Percentiles rank a stretch among this genome's conserved stretches.
phyloP scores from a whole-genome alignment of 2,797 vertebrate genomes.

The Mallotus villosus region DNA sequence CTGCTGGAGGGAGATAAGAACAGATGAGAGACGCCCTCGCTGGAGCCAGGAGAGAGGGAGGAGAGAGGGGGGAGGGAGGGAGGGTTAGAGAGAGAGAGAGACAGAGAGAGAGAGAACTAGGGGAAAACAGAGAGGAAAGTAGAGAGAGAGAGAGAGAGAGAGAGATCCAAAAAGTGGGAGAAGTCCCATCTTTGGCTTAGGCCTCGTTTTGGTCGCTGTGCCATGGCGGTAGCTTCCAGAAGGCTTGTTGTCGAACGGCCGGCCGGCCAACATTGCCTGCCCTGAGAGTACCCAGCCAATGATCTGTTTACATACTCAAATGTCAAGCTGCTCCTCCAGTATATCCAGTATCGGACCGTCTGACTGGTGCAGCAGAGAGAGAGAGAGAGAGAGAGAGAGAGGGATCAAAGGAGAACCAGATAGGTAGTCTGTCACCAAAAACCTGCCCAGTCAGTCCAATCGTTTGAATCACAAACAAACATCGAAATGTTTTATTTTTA shows the following conservation, averaged over 20 bases:
- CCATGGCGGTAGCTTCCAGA: not conserved
- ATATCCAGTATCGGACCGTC: too few relatives aligned
- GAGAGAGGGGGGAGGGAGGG: not conserved
- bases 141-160: too few relatives aligned
- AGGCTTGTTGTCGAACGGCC: not conserved
- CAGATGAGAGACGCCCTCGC: constrained; percentile 48
- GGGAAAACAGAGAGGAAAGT: not conserved
- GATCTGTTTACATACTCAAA: not conserved
- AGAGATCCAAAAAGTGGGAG: constrained; percentile 15
- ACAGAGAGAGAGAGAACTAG: not conserved
- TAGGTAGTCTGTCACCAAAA: too few relatives aligned
- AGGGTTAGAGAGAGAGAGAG: not conserved
- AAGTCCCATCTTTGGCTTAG: constrained; percentile 50
- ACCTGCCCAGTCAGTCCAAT: too few relatives aligned
- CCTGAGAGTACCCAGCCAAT: not conserved
- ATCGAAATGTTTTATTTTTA: too few relatives aligned
- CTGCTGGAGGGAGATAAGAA: constrained; percentile 61
- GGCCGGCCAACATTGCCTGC: not conserved
- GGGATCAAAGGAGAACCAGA: too few relatives aligned
- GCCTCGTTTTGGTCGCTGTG: constrained; percentile 49
- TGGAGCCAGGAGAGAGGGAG: constrained; percentile 41
- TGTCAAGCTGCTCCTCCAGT: constrained; percentile 1
- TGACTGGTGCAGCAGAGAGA: too few relatives aligned
- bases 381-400: too few relatives aligned
- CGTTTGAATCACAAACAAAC: too few relatives aligned